Percentiles rank a stretch among this genome's conserved stretches.
phyloP scores from a whole-genome alignment of 2,888 invertebrate species.

The Ariolimax columbianus region DNA sequence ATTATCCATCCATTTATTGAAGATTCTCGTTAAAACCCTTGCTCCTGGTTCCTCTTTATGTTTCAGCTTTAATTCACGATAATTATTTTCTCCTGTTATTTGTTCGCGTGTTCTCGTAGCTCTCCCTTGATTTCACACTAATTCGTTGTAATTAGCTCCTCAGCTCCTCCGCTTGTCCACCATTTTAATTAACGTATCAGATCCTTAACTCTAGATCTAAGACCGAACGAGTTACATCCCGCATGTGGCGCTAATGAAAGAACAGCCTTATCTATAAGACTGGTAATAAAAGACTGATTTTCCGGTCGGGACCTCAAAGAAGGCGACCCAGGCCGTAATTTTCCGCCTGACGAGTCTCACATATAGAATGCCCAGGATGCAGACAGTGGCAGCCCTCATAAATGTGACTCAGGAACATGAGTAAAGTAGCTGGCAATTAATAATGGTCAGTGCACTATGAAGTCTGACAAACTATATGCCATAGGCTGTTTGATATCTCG shows the following conservation, averaged over 20 bases:
- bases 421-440: background rate
- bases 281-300: background rate
- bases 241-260: background rate
- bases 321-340: background rate
- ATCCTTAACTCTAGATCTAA: background rate
- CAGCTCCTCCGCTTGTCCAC: too few species aligned
- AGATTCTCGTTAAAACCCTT: too few species aligned
- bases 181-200: background rate
- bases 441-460: background rate
- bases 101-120: too few species aligned
- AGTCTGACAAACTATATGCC: background rate
- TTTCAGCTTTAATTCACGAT: too few species aligned
- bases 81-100: too few species aligned
- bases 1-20: too few species aligned
- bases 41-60: too few species aligned
- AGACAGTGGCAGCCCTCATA: background rate
- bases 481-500: background rate
- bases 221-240: background rate
- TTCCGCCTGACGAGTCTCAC: background rate
- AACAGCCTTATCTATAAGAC: background rate
- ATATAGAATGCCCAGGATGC: background rate
- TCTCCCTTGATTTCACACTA: background rate
- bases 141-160: background rate
- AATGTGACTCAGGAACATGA: background rate
- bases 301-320: background rate